A percentile compares a stretch with the other conserved stretches of the same genome.
Evolutionary conservation across 2,797 vertebrate species (phyloP).

Genomic region (Rhinogobio ventralis): DNA sequence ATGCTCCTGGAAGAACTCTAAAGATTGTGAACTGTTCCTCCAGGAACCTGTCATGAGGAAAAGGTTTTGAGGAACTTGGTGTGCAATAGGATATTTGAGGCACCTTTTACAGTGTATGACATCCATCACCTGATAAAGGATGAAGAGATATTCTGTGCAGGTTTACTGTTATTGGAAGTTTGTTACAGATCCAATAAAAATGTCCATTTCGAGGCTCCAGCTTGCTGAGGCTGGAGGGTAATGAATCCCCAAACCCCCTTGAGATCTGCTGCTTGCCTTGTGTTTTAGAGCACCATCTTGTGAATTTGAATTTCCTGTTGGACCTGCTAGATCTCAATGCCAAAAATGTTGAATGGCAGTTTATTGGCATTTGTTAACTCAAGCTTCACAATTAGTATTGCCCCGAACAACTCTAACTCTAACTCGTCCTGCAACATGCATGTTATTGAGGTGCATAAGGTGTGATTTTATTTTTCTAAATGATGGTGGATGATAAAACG

Average conservation of each 20-base stretch:
- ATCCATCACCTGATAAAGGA: neutral
- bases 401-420: neutral
- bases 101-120: neutral
- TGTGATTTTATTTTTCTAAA: neutral
- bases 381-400: neutral
- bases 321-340: constrained; percentile 21
- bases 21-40: neutral
- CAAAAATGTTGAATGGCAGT: neutral
- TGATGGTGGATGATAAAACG: neutral
- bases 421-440: neutral
- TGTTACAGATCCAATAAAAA: constrained; percentile 3
- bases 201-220: constrained; percentile 13
- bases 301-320: constrained; percentile 5
- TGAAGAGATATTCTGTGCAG: neutral
- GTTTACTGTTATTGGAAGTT: neutral
- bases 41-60: neutral
- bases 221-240: constrained; percentile 8
- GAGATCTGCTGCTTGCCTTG: constrained; percentile 1
- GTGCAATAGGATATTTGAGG: neutral
- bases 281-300: constrained; percentile 31
- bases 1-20: neutral
- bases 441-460: neutral
- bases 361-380: neutral
- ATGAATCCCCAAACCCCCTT: constrained; percentile 6
- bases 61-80: neutral